These are phyloP conservation scores for Corvus cornix DNA, from an alignment of 2,113 vertebrate species.

Conservation along the genomic window DNA sequence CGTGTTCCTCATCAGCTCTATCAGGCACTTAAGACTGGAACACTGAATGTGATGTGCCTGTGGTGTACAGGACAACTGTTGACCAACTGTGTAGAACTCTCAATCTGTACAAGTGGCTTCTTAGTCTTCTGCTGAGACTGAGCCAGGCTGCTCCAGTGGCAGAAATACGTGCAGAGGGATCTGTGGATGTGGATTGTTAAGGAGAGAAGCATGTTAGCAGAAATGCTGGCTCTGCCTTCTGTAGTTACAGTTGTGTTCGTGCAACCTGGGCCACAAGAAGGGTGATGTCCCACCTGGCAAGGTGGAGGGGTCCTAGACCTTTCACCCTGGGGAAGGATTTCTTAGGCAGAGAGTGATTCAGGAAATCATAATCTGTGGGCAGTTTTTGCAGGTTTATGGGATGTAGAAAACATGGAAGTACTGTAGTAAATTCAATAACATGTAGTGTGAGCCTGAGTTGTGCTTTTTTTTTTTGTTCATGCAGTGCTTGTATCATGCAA, in stretches of 20 bases:
- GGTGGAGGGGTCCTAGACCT: neutral
- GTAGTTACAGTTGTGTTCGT: neutral
- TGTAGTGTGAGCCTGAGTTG: neutral
- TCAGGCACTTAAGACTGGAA: neutral
- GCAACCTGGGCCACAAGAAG: neutral
- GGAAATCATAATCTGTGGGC: neutral
- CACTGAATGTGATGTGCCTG: too few relatives aligned
- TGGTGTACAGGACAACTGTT: neutral
- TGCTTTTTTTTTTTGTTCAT: neutral
- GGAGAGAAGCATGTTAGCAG: neutral
- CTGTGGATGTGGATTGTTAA: neutral
- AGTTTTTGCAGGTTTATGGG: neutral
- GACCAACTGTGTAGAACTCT: too few relatives aligned
- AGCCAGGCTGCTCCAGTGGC: neutral
- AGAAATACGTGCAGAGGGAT: neutral
- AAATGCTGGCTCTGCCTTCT: neutral
- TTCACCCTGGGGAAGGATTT: neutral
- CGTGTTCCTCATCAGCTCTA: neutral
- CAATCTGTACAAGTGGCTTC: neutral
- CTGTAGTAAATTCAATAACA: neutral
- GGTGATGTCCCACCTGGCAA: neutral
- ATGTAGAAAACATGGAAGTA: neutral
- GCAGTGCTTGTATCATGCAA: neutral
- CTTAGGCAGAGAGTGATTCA: neutral
- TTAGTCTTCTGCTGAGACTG: neutral